Evolutionary conservation across 1,140 invertebrate genomes (phyloP), one percentile per base, ranked within the genome.

Genomic region (Orius laevigatus): DNA sequence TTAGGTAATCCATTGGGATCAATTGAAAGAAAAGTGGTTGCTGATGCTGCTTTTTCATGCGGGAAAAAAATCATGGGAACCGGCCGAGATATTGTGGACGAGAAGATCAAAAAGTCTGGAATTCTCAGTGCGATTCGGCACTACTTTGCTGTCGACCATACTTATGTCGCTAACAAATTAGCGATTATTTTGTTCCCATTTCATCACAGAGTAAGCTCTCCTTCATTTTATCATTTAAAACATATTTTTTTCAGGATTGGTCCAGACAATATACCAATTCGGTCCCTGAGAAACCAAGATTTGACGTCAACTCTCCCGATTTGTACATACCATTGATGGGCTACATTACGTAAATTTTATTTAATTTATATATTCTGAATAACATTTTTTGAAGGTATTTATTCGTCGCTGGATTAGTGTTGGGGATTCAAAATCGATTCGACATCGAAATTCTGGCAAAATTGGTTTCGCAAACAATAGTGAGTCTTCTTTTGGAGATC

Each of bases 301-400:
- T 84, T 68, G 94, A 98, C 62, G 74, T 92, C 38, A 98, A 98
- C 72, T 92, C 92, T 12, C 92, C 94, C 25, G 95, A 99, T 71
- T 72, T 98, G 48, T 99, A 99, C 69, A 93, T 98, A 59, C 93
- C 93, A 19, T 77, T 78, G 19, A 98, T 98, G 95, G 91, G 89
- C 41, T 98, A 96, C 67, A 79, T 98, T 34, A 98, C 95, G 4
- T 98, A 53, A n/a, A n/a, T n/a, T n/a, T n/a, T n/a, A n/a, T n/a
- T n/a, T n/a, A n/a, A n/a, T n/a, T n/a, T n/a, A n/a, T n/a, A n/a
- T n/a, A n/a, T n/a, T n/a, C n/a, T n/a, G n/a, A n/a, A n/a, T n/a
- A n/a, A n/a, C n/a, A n/a, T n/a, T n/a, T n/a, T n/a, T n/a, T n/a
- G n/a, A n/a, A n/a, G n/a, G n/a, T n/a, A n/a, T 60, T 74, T 98